Conservation (phyloP, 2,113 vertebrate species). For the Hypocryptadius cinnamomeus region DNA sequence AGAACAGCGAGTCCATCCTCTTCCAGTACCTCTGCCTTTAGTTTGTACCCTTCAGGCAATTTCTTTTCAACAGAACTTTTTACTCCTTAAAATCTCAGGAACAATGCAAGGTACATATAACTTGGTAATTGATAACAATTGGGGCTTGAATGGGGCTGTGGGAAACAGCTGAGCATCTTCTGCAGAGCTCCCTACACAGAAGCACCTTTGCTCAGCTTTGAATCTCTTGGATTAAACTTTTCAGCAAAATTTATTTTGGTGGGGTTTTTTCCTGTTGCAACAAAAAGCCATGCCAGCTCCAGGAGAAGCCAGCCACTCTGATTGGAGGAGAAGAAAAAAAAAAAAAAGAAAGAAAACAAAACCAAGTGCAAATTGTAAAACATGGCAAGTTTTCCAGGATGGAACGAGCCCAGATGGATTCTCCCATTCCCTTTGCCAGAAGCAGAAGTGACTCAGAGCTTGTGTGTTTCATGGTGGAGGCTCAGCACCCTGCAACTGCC, state of each 20-base stretch:
- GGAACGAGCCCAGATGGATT: conserved; percentile 44
- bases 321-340: not conserved
- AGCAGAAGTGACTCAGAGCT: conserved; percentile 14
- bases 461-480: not conserved
- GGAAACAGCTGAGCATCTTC: not conserved
- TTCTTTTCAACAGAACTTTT: not conserved
- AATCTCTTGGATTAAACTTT: not conserved
- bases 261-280: not conserved
- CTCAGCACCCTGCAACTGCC: not conserved
- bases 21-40: not conserved
- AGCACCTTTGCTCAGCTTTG: not conserved
- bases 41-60: not conserved
- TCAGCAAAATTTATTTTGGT: not conserved
- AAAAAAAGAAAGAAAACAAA: not conserved
- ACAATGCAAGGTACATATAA: not conserved
- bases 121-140: not conserved
- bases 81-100: not conserved
- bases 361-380: not conserved
- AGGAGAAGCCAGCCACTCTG: not conserved
- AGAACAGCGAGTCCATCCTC: not conserved
- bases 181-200: not conserved
- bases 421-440: not conserved
- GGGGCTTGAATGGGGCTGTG: not conserved
- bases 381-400: not conserved
- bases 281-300: not conserved